Base-by-base conservation (phyloP, 35 echinoderm and acorn worm species). In the Strongylocentrotus purpuratus region DNA sequence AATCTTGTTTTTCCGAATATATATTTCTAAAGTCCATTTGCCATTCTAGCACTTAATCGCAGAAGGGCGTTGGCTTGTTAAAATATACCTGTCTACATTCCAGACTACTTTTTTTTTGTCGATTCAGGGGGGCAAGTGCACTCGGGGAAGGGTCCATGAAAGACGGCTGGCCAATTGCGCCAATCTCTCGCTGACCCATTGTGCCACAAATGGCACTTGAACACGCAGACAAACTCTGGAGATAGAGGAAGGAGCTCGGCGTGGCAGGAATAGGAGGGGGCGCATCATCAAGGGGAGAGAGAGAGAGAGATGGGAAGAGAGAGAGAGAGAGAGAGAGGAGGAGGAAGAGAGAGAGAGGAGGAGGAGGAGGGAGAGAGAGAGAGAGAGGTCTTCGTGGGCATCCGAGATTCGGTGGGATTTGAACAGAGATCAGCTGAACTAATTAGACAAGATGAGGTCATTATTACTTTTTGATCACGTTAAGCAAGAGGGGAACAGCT, bases 211-310 rank as follows among this genome's bases (percentile, higher is more conserved):
- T 89, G 87, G 45, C 87, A 41, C 87, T 89, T 89, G 87, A 46
- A 89, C 87, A 89, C 87, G 87, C 87, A 89, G 18, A 89, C 87
- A 89, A 41, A 89, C 45, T 89, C 87, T 25, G 15, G 33, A 89
- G 87, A 41, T 11, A 89, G 20, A 22, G 7, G 28, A 78, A n/a
- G 65, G 65, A 18, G 65, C 28, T n/a, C 22, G 65, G 65, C 28
- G 28, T 78, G 28, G 65, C 65, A 78, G 65, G 65, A 28, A n/a
- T 78, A n/a, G 65, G 65, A 59, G 52, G 17, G 17, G 8, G 18
- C 20, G 5, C 22, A 78, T 78, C 65, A 28, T 78, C 65, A 78
- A 25, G 65, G 25, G 20, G 22, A 78, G 65, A 78, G 0, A n/a
- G 65, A 28, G 61, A 78, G 28, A 78, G 65, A 78, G 65, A 78